Evolutionary conservation across 2,888 invertebrate species (phyloP).

Genomic region (Coelogynopora nodosa): DNA sequence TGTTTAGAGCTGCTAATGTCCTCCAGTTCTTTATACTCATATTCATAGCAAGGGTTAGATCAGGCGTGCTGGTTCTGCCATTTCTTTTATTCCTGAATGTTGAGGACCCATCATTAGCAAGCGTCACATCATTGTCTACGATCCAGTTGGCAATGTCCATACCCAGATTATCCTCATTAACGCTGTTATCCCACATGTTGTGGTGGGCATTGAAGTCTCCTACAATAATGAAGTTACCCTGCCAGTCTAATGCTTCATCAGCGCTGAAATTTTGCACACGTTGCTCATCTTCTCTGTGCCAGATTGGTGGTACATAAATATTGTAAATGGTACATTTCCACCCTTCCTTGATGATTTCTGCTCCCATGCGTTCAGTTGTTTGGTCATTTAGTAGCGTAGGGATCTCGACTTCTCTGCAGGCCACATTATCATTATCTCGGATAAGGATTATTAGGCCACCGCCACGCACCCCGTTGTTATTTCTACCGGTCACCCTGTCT

Average conservation of each 20-base stretch:
- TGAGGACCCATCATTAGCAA: neutral
- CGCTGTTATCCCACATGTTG: neutral
- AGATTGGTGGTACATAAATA: neutral
- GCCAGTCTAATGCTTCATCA: neutral
- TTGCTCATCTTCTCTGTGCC: neutral
- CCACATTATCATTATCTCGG: neutral
- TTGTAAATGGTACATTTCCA: neutral
- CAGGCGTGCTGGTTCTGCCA: neutral
- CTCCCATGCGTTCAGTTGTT: neutral
- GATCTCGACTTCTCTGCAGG: neutral
- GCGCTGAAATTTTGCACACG: neutral
- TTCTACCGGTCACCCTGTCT: neutral
- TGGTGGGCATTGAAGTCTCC: conserved; percentile 13
- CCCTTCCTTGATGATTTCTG: neutral
- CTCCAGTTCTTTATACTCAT: neutral
- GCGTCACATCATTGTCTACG: neutral
- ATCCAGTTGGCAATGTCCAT: conserved; percentile 9
- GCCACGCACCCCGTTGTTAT: neutral
- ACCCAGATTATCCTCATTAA: neutral
- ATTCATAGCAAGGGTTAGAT: neutral
- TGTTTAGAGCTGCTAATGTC: conserved; percentile 35
- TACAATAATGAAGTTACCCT: neutral
- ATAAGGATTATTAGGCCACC: neutral
- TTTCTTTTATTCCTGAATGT: conserved; percentile 2
- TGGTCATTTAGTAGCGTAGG: neutral